phyloP scores from a whole-genome alignment of 2,113 vertebrate species.

The Felis catus region DNA sequence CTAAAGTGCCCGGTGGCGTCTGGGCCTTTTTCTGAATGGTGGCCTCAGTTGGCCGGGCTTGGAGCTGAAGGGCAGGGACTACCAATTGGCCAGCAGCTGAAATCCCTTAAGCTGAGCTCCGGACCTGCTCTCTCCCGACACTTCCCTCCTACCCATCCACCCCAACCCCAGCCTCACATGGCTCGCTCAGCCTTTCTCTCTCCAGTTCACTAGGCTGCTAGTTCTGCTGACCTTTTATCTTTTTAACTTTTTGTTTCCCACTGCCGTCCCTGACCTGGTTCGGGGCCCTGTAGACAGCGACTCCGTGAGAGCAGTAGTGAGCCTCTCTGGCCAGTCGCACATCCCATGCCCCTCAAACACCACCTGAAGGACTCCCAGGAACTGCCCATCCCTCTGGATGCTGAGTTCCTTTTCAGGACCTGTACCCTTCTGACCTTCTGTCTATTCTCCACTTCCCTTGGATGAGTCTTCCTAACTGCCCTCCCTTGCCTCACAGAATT shows the following conservation, averaged over 20 bases:
- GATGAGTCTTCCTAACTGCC: neutral
- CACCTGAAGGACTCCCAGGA: neutral
- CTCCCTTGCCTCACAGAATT: neutral
- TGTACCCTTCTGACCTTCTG: neutral
- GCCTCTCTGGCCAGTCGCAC: neutral
- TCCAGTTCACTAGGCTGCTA: neutral
- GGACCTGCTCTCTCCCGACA: neutral
- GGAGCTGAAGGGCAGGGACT: neutral
- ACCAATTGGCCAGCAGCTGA: conserved; percentile 54
- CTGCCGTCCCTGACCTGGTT: conserved; percentile 55
- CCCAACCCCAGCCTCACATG: neutral
- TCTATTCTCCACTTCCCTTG: neutral
- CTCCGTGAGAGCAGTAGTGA: neutral
- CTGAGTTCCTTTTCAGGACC: neutral
- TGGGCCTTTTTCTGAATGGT: neutral
- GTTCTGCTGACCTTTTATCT: conserved; percentile 66
- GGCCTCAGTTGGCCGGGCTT: neutral
- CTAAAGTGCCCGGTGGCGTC: neutral
- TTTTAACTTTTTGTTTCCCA: conserved; percentile 49
- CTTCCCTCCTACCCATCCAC: neutral
- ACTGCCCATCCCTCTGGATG: neutral
- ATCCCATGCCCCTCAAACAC: rapidly evolving
- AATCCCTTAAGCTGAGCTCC: neutral
- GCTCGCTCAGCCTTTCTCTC: conserved; percentile 24
- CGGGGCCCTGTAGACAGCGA: neutral